Percentiles rank a stretch among this genome's conserved stretches.
Conservation (phyloP, 1,140 invertebrate species). For the Papilio helenus region DNA sequence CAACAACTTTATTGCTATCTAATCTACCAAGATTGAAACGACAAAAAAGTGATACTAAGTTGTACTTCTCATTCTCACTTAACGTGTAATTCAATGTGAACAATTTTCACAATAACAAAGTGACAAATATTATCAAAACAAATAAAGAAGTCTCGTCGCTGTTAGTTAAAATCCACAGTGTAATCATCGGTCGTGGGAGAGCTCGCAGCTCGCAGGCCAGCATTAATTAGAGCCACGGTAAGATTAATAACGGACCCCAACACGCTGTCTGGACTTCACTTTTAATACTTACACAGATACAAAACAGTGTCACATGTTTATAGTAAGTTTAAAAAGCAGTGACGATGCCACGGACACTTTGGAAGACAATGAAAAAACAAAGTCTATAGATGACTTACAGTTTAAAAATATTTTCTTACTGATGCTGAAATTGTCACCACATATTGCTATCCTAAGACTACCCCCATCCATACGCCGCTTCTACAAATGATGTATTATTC, state of each 20-base stretch:
- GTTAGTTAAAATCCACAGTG: not conserved
- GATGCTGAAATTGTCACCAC: not conserved
- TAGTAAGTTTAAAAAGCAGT: not conserved
- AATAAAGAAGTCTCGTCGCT: not conserved
- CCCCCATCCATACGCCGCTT: not conserved
- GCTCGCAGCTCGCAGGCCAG: not conserved
- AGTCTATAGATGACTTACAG: too few species aligned
- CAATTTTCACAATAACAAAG: not conserved
- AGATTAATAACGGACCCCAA: conserved; percentile 31
- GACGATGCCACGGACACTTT: not conserved
- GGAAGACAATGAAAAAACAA: not conserved
- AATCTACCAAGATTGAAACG: too few species aligned
- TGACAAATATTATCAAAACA: not conserved
- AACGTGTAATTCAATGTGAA: not conserved
- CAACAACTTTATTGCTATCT: too few species aligned
- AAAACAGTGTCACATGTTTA: not conserved
- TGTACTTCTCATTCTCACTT: too few species aligned
- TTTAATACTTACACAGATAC: conserved; percentile 23
- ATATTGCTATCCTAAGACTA: not conserved
- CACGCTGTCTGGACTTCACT: conserved; percentile 4
- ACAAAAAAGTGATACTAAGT: too few species aligned
- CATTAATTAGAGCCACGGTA: conserved; percentile 24
- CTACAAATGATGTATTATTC: conserved; percentile 32
- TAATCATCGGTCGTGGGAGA: conserved; percentile 27
- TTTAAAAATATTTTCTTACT: not conserved